These are phyloP conservation scores for Shargacucullia verbasci DNA, from an alignment of 2,888 invertebrate genomes.

Conservation along the genomic window DNA sequence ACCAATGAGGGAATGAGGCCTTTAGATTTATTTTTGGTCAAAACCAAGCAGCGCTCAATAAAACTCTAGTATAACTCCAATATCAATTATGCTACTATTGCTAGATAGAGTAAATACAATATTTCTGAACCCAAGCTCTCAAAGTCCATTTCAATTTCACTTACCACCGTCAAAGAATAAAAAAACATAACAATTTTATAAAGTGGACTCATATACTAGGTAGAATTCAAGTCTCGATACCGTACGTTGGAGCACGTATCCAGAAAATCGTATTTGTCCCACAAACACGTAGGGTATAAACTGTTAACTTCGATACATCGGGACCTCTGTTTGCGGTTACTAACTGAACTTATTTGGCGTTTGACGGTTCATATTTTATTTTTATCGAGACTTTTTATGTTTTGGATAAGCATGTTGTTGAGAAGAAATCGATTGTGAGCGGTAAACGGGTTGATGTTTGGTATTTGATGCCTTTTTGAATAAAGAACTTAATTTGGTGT, in stretches of 20 bases:
- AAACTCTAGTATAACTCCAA: constrained; percentile 1
- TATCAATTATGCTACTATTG: constrained; percentile 33
- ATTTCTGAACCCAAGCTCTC: constrained; percentile 37
- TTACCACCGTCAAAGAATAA: constrained; percentile 47
- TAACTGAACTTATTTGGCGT: constrained; percentile 41
- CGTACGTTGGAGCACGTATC: constrained; percentile 73
- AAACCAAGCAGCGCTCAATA: not conserved
- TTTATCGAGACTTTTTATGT: too few relatives aligned
- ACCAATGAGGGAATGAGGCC: too few relatives aligned
- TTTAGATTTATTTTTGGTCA: too few relatives aligned
- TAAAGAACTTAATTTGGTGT: too few relatives aligned
- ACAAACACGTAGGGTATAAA: constrained; percentile 80
- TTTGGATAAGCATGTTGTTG: too few relatives aligned
- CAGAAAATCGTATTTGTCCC: constrained; percentile 80
- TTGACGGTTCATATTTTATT: constrained; percentile 24
- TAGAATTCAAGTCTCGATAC: constrained; percentile 38
- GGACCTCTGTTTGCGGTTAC: constrained; percentile 48
- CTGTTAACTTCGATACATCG: constrained; percentile 77
- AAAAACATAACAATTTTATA: constrained; percentile 60
- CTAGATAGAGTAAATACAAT: constrained; percentile 38
- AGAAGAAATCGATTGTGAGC: too few relatives aligned
- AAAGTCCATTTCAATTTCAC: constrained; percentile 53
- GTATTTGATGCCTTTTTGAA: too few relatives aligned
- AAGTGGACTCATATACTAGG: constrained; percentile 50
- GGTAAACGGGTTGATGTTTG: too few relatives aligned